Percentiles rank a stretch among this genome's conserved stretches.
phyloP scores from a whole-genome alignment of 2,113 vertebrate species.

The Glaucomys volans region DNA sequence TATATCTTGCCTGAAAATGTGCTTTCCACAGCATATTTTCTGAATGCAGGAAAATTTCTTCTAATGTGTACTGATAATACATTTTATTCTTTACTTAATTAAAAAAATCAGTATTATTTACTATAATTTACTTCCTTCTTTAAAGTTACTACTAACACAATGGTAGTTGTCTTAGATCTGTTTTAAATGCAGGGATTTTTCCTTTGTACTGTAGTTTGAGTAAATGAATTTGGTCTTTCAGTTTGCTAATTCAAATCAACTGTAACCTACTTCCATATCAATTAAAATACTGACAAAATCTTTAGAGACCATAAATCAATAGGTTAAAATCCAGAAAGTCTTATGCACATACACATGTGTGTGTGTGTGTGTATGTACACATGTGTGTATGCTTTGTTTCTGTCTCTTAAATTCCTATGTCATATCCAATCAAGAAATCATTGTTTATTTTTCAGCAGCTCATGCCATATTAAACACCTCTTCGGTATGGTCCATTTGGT shows the following conservation, averaged over 20 bases:
- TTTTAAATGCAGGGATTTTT: not conserved
- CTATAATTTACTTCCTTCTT: not conserved
- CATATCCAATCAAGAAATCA: not conserved
- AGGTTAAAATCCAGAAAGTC: not conserved
- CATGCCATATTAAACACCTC: not conserved
- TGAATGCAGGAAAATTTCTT: not conserved
- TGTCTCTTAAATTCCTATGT: not conserved
- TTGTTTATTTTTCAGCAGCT: not conserved
- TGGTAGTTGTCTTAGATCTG: not conserved
- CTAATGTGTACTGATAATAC: not conserved
- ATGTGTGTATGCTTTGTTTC: not conserved
- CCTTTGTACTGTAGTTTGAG: not conserved
- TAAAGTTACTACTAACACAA: not conserved
- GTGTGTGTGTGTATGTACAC: too few species aligned
- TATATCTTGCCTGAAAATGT: not conserved
- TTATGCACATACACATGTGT: not conserved
- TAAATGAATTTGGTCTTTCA: not conserved
- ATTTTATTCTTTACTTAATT: not conserved
- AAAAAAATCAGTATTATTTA: not conserved
- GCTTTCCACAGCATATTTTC: not conserved
- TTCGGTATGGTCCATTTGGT: not conserved
- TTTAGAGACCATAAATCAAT: not conserved
- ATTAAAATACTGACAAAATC: not conserved
- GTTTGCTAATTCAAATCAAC: not conserved
- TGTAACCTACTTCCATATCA: not conserved